These are phyloP conservation scores for Athalia cordata DNA, from an alignment of 2,888 invertebrate genomes.

Conservation along the genomic window DNA sequence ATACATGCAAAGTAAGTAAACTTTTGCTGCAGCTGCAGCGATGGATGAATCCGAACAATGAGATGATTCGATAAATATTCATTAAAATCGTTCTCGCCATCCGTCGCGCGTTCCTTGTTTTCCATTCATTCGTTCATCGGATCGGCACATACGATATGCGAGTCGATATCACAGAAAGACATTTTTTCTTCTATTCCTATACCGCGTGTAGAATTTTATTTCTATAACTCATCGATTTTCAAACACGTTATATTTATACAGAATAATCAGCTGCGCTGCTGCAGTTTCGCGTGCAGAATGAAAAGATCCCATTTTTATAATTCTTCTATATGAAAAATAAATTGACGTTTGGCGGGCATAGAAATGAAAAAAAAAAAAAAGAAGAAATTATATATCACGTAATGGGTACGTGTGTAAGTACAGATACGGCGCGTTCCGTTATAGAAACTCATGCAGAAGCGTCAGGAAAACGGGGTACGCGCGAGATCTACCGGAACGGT, in stretches of 20 bases:
- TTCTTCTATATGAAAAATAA: no score
- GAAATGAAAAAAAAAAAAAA: no score
- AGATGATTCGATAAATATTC: constrained; percentile 62
- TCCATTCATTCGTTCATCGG: background rate
- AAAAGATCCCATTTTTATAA: background rate
- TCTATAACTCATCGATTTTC: no score
- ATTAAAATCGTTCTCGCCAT: constrained; percentile 50
- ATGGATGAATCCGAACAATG: constrained; percentile 44
- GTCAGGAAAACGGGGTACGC: no score
- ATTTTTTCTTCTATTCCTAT: background rate
- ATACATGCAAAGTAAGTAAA: constrained; percentile 5
- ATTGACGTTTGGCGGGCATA: no score
- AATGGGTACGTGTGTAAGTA: no score
- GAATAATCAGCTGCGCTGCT: background rate
- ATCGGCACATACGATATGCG: background rate
- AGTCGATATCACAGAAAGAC: background rate
- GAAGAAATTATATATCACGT: no score
- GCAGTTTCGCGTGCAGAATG: background rate
- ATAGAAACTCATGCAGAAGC: no score
- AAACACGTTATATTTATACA: background rate
- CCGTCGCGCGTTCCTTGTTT: background rate
- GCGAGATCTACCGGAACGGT: no score
- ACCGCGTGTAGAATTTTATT: no score
- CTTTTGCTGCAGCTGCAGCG: background rate
- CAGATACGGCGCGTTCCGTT: no score